These are phyloP conservation scores for Chelidonichthys spinosus DNA, from an alignment of 2,797 vertebrate genomes.

Conservation along the genomic window DNA sequence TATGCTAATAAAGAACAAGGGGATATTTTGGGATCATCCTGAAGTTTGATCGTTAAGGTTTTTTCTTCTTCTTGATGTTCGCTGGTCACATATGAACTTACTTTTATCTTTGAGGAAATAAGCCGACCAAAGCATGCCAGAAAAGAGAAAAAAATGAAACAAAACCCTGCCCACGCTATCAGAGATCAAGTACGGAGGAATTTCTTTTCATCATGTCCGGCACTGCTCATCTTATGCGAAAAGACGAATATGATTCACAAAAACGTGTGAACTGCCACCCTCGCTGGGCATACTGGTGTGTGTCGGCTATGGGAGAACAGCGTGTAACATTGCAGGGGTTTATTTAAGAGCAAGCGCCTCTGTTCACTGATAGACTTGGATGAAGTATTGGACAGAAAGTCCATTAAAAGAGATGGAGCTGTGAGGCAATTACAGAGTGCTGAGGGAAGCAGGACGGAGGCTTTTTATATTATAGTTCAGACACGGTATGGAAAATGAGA, in stretches of 20 bases:
- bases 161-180: background rate
- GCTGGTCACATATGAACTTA: conserved; percentile 19
- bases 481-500: conserved; percentile 75
- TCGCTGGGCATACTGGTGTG: conserved; percentile 7
- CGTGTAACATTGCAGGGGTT: conserved; percentile 68
- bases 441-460: conserved; percentile 77
- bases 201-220: conserved; percentile 18
- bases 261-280: conserved; percentile 45
- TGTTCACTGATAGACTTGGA: conserved; percentile 81
- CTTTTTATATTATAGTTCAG: conserved; percentile 79
- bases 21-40: background rate
- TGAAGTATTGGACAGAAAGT: conserved; percentile 84
- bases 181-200: conserved; percentile 14
- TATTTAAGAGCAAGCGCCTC: conserved; percentile 78
- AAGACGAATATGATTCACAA: conserved; percentile 60
- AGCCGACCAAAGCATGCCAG: conserved; percentile 17
- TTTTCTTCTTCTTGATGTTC: background rate
- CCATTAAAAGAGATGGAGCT: conserved; percentile 84
- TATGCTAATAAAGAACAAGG: background rate
- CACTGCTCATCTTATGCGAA: conserved; percentile 25
- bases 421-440: conserved; percentile 83
- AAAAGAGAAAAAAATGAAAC: background rate
- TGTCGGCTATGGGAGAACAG: conserved; percentile 62
- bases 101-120: conserved; percentile 33
- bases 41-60: background rate